Base-by-base conservation (phyloP, 2,113 vertebrate species). In the Brachypteracias leptosomus region DNA sequence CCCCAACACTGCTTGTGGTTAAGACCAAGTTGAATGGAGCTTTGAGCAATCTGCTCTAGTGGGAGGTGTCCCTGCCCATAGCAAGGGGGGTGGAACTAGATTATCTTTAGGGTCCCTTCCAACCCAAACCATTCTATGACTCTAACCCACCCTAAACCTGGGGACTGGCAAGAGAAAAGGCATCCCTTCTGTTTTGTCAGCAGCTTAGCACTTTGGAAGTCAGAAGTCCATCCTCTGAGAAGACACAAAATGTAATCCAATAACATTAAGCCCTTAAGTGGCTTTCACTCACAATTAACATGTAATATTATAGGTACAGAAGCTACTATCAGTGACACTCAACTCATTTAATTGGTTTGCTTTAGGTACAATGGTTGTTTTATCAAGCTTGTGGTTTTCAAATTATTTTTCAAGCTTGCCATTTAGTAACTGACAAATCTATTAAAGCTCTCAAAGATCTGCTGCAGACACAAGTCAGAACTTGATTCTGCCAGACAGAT, bases 231-330 rank as follows among this genome's bases (percentile, higher is more conserved):
- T 42, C 63, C 54, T 78, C 38, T 28, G n/a, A 89, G 54, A 71
- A 76, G 52, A 89, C 28, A 84, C 33, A 89, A 94, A 86, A 28
- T 35, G 40, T 76, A 91, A 95, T 88, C 93, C 78, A 94, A 17
- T 89, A 94, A 88, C 16, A 26, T 38, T 55, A 94, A 94, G 74
- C 62, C 58, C 67, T 83, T 76, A 89, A 94, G 66, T 79, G 63
- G 74, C 81, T 91, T 96, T 96, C 93, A 88, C 62, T 94, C 71
- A 76, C 62, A 89, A 85, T 91, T 89, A 93, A 36, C 58, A 93
- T 38, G 62, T 54, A 88, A 93, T 52, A 75, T 31, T 59, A 70
- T 3, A 88, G 2, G 5, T 57, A 66, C 31, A 76, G n/a, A 82
- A 84, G 57, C 7, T 77, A 29, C 88, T 68, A 71, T 46, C 91